phyloP scores from a whole-genome alignment of 2,888 invertebrate genomes.

The Drosophila longiperda region DNA sequence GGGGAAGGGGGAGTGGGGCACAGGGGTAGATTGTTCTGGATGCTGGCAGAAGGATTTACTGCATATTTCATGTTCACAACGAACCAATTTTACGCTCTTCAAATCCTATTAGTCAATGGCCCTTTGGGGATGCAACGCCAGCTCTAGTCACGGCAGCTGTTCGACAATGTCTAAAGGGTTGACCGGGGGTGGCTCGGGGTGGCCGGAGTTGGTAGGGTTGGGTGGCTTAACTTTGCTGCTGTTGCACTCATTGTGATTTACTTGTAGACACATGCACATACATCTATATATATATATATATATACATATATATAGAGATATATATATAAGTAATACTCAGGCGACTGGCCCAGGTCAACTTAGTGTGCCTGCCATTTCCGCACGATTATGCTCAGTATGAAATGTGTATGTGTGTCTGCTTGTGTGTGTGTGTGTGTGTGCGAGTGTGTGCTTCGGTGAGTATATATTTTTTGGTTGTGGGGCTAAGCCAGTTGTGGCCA shows the following conservation, averaged over 20 bases:
- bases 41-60: conserved; percentile 84
- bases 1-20: background rate
- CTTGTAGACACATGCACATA: conserved; percentile 47
- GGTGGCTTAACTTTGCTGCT: conserved; percentile 40
- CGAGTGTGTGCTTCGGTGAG: conserved; percentile 11
- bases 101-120: conserved; percentile 85
- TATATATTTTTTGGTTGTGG: background rate
- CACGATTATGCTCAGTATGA: conserved; percentile 67
- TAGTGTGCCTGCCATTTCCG: conserved; percentile 77
- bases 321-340: conserved; percentile 68
- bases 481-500: conserved; percentile 53
- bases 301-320: conserved; percentile 12
- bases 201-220: conserved; percentile 21
- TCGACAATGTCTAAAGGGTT: conserved; percentile 69
- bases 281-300: conserved; percentile 3
- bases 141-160: conserved; percentile 71
- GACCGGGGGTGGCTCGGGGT: conserved; percentile 28
- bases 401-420: conserved; percentile 21
- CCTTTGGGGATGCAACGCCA: conserved; percentile 79
- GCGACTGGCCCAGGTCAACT: conserved; percentile 72
- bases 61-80: conserved; percentile 85
- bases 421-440: conserved; percentile 29
- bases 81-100: conserved; percentile 86
- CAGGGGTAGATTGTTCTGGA: conserved; percentile 44
- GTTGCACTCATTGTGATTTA: conserved; percentile 73